Evolutionary conservation across 2,888 invertebrate species (phyloP).

Genomic region (Dicranocentrus wangi): DNA sequence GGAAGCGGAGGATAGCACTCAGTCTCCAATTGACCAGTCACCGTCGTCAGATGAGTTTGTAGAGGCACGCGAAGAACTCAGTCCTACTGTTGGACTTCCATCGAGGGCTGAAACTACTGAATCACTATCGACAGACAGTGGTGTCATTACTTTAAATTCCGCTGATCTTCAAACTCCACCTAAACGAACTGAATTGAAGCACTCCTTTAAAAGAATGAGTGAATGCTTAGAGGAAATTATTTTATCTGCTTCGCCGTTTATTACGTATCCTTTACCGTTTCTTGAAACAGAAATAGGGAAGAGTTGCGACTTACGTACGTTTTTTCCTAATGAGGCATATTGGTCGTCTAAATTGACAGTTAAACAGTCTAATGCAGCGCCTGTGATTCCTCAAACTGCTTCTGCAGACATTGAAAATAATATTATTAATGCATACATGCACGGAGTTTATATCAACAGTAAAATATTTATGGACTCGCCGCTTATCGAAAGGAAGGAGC

Average conservation of each 20-base stretch:
- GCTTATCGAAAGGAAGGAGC: constrained; percentile 69
- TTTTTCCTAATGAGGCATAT: constrained; percentile 84
- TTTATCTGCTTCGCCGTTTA: constrained; percentile 89
- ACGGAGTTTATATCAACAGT: constrained; percentile 57
- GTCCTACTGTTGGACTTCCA: constrained; percentile 34
- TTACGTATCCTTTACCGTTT: constrained; percentile 89
- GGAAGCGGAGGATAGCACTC: constrained; percentile 37
- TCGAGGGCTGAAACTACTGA: constrained; percentile 32
- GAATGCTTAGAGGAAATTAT: constrained; percentile 81
- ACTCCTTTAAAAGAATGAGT: constrained; percentile 21
- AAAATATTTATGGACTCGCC: constrained; percentile 62
- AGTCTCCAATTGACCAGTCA: constrained; percentile 39
- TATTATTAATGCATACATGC: constrained; percentile 29
- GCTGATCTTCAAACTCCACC: constrained; percentile 27
- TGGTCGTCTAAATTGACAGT: constrained; percentile 77
- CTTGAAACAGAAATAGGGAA: constrained; percentile 89
- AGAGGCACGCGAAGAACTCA: constrained; percentile 61
- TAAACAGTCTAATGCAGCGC: constrained; percentile 43
- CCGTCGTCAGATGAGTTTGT: constrained; percentile 69
- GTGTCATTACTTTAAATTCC: constrained; percentile 8
- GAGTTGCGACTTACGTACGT: constrained; percentile 82
- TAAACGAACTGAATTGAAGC: background rate
- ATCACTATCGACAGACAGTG: constrained; percentile 46
- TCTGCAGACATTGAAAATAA: constrained; percentile 44
- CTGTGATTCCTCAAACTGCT: background rate